These are phyloP conservation scores for Syrrhaptes paradoxus DNA, from an alignment of 2,113 vertebrate genomes.

Conservation along the genomic window DNA sequence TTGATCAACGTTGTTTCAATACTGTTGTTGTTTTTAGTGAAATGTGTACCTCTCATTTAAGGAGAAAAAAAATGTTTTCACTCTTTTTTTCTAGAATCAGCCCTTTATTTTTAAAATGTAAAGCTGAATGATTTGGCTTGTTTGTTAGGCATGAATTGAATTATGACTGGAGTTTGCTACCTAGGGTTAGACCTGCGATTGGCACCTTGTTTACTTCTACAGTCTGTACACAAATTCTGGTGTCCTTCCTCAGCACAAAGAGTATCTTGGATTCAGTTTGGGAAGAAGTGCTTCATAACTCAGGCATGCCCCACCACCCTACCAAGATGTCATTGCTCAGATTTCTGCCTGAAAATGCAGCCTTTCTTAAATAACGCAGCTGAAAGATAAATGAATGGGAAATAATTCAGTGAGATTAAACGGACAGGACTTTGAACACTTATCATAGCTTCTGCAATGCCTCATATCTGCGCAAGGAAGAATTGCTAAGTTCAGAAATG, in stretches of 20 bases:
- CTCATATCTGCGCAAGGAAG: slow-evolving; percentile 16
- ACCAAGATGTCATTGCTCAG: not conserved
- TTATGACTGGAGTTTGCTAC: not conserved
- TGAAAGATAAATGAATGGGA: slow-evolving; percentile 22
- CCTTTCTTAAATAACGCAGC: slow-evolving; percentile 14
- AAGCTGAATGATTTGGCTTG: not conserved
- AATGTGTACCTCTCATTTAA: not conserved
- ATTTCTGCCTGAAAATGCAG: not conserved
- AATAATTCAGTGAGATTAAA: slow-evolving; percentile 34
- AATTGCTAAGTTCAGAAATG: slow-evolving; percentile 60
- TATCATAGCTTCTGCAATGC: slow-evolving; percentile 50
- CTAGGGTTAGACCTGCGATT: not conserved
- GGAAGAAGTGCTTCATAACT: not conserved
- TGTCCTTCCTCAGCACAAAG: not conserved
- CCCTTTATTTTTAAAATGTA: not conserved
- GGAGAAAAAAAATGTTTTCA: not conserved
- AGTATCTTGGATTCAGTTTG: not conserved
- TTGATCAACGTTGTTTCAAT: not conserved
- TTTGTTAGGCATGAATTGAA: not conserved
- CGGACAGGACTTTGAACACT: not conserved
- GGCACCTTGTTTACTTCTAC: not conserved
- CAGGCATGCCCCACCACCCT: not conserved
- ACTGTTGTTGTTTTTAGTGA: not conserved
- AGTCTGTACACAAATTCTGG: not conserved
- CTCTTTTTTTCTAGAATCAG: not conserved